Evolutionary conservation across 2,113 vertebrate genomes (phyloP), one percentile per base, ranked within the genome.

Genomic region (Nyctereutes procyonoides): DNA sequence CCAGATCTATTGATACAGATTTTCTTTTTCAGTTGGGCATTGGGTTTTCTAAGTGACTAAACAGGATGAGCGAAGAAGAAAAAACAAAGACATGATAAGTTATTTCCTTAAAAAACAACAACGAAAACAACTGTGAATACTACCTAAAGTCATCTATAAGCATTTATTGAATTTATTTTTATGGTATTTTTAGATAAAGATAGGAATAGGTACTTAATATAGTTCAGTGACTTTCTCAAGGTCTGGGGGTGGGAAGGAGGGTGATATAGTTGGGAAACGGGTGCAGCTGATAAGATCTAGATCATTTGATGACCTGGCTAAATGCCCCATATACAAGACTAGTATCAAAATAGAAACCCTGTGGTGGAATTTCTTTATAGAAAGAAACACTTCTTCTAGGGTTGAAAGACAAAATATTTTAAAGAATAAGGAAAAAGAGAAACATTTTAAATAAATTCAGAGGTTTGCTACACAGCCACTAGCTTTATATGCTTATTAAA

Each of bases 401-500:
- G 20, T 88, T 67, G 14, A 96, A 95, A 94, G 28, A 88, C 15
- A 74, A 95, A 58, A 82, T 58, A 65, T 12, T 92, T 85, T 97
- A 12, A 90, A 97, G 55, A 14, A 81, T 53, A 95, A 94, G 12
- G 53, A 17, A 30, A 56, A 71, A 69, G 26, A 26, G 20, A 28
- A 80, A 91, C 26, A 92, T 74, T 87, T 95, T 81, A 80, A 89
- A 77, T 87, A 93, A 96, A 30, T 85, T 95, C 89, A 90, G 38
- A 97, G 48, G 10, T 95, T 93, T 58, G 4, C 48, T 86, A 26
- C 20, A 58, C 4, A 90, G 11, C 13, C 2, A 20, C 62, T 76
- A 38, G 51, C 30, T 90, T 71, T 62, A 51, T 38, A 62, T 97
- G 8, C 26, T 94, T 69, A 95, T 95, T 5, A 43, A 81, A 73